Percentiles rank a stretch among this genome's conserved stretches.
These are phyloP conservation scores for Tapirus terrestris DNA, from an alignment of 2,113 vertebrate genomes.

Conservation along the genomic window DNA sequence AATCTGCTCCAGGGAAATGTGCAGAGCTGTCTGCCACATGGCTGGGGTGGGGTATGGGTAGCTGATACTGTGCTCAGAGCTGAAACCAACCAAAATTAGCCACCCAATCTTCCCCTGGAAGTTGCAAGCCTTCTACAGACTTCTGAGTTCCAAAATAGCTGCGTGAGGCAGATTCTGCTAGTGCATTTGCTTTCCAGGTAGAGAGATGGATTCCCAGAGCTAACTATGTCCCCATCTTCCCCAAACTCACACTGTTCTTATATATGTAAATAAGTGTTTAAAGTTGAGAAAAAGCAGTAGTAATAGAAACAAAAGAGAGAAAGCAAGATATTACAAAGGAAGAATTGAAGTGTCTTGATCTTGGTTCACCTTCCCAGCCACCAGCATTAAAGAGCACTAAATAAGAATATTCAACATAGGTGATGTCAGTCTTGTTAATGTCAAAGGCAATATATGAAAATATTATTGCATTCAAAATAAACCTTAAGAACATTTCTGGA, in stretches of 20 bases:
- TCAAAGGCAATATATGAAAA: not conserved
- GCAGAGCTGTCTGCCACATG: not conserved
- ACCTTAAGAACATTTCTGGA: not conserved
- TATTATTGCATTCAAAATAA: not conserved
- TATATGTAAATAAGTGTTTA: not conserved
- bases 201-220: not conserved
- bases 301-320: slow-evolving; percentile 23
- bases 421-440: not conserved
- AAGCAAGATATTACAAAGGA: not conserved
- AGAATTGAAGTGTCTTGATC: not conserved
- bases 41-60: not conserved
- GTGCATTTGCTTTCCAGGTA: not conserved
- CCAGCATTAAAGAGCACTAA: slow-evolving; percentile 15
- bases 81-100: not conserved
- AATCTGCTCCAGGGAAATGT: not conserved
- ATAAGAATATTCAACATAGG: not conserved
- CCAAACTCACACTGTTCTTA: not conserved
- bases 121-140: slow-evolving; percentile 13
- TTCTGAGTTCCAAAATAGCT: slow-evolving; percentile 16
- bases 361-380: not conserved
- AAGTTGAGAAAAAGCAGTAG: not conserved
- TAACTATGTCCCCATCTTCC: not conserved
- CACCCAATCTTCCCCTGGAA: not conserved
- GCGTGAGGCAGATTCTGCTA: not conserved
- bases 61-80: not conserved